Conservation (phyloP, 2,113 vertebrate species). For the Bubo blakistoni region DNA sequence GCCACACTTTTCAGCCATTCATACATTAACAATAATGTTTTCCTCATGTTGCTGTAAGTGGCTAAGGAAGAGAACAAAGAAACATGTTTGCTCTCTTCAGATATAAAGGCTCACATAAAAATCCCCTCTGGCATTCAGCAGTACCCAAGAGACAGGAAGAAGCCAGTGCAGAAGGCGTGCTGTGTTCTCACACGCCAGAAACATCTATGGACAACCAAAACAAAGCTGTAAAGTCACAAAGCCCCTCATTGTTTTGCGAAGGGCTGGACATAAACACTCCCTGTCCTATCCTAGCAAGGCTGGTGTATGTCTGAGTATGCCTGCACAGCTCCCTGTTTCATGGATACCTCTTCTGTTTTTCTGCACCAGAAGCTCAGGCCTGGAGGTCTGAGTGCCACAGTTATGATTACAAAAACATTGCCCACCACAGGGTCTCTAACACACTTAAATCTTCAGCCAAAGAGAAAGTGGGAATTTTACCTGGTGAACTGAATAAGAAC, state of each 20-base stretch:
- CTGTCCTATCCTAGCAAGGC: not conserved
- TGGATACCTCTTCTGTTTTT: not conserved
- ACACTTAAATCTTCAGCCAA: not conserved
- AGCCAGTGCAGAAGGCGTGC: not conserved
- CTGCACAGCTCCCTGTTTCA: not conserved
- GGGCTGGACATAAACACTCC: not conserved
- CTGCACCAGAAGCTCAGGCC: not conserved
- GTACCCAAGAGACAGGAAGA: not conserved
- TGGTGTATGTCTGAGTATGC: not conserved
- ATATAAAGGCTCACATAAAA: conserved; percentile 2
- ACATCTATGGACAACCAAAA: not conserved
- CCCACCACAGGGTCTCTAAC: not conserved
- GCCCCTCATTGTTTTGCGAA: not conserved
- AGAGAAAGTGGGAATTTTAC: not conserved
- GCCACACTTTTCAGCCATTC: not conserved
- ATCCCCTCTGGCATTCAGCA: not conserved
- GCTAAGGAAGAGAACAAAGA: conserved; percentile 6
- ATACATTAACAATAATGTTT: not conserved
- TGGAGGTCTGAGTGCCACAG: accelerated
- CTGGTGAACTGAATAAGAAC: not conserved
- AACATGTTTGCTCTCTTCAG: not conserved
- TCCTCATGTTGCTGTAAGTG: not conserved
- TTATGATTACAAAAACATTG: not conserved
- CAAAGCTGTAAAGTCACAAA: not conserved
- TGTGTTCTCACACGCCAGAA: not conserved